Evolutionary conservation across 1,140 invertebrate species (phyloP).

Genomic region (Caenorhabditis latens): DNA sequence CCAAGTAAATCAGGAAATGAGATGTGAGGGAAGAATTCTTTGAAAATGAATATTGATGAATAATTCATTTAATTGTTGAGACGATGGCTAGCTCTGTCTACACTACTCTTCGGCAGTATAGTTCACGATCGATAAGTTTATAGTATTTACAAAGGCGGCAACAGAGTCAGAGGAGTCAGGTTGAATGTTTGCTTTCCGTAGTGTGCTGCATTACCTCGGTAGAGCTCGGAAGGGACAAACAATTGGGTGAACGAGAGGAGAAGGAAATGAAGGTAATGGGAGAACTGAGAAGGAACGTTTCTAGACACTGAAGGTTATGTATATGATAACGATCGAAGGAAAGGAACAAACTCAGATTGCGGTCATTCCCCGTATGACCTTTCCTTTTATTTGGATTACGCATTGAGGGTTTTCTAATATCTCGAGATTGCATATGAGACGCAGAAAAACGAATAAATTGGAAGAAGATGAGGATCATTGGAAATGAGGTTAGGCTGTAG

Average conservation of each 20-base stretch:
- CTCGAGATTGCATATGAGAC: slow-evolving; percentile 30
- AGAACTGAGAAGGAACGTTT: slow-evolving; percentile 15
- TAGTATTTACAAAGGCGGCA: slow-evolving; percentile 51
- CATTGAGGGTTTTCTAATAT: slow-evolving; percentile 43
- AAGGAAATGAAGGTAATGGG: neutral
- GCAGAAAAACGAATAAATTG: slow-evolving; percentile 4
- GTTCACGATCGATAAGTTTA: slow-evolving; percentile 25
- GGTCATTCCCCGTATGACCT: slow-evolving; percentile 52
- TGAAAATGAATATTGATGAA: slow-evolving; percentile 41
- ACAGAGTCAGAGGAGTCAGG: slow-evolving; percentile 48
- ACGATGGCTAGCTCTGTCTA: neutral
- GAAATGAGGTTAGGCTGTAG: slow-evolving; percentile 6
- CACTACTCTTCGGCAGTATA: neutral
- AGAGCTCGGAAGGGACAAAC: slow-evolving; percentile 42
- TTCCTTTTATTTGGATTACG: slow-evolving; percentile 40
- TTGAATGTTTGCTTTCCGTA: slow-evolving; percentile 55
- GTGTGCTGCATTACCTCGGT: slow-evolving; percentile 49
- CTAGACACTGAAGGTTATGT: slow-evolving; percentile 31
- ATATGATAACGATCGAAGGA: slow-evolving; percentile 48
- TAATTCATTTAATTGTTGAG: slow-evolving; percentile 33
- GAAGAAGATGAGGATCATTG: neutral
- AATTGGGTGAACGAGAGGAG: slow-evolving; percentile 3
- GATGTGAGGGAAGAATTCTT: neutral
- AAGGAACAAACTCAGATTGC: slow-evolving; percentile 51
- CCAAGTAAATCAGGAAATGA: neutral